Conservation (phyloP, 2,797 vertebrate genomes). For the Acipenser transmontanus region DNA sequence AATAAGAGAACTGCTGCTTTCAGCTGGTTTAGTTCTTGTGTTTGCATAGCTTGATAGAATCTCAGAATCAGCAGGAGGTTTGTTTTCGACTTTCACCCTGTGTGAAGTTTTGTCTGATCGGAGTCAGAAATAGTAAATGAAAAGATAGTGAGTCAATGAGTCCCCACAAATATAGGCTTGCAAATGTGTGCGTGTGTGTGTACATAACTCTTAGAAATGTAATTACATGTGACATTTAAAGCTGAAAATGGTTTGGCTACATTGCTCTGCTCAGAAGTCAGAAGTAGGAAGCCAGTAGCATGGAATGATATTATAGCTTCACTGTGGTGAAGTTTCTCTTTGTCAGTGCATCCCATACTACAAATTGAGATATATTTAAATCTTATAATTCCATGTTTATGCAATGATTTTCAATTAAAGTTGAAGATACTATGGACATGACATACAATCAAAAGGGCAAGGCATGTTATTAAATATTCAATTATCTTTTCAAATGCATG, state of each 20-base stretch:
- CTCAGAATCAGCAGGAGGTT: too few relatives aligned
- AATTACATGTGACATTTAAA: constrained; percentile 11
- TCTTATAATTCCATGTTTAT: constrained; percentile 25
- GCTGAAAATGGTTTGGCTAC: constrained; percentile 1
- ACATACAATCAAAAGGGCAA: constrained; percentile 9
- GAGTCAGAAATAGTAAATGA: too few relatives aligned
- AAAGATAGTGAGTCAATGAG: too few relatives aligned
- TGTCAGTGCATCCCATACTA: background rate
- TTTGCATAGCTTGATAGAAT: too few relatives aligned
- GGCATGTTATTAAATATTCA: constrained; percentile 43
- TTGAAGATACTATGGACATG: constrained; percentile 4
- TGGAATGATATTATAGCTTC: background rate
- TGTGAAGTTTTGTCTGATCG: too few relatives aligned
- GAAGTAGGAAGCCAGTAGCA: background rate
- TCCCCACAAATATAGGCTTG: too few relatives aligned
- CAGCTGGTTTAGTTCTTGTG: too few relatives aligned
- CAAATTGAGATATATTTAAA: constrained; percentile 31
- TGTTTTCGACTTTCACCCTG: too few relatives aligned
- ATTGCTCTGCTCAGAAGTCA: background rate
- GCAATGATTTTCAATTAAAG: constrained; percentile 23
- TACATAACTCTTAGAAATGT: constrained; percentile 3
- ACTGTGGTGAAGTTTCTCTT: background rate
- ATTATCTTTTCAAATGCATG: constrained; percentile 46
- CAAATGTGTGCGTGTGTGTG: background rate
- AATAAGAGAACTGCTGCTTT: too few relatives aligned